Base-by-base conservation (phyloP, 2,888 invertebrate genomes). In the Phanerotoma sp. region DNA sequence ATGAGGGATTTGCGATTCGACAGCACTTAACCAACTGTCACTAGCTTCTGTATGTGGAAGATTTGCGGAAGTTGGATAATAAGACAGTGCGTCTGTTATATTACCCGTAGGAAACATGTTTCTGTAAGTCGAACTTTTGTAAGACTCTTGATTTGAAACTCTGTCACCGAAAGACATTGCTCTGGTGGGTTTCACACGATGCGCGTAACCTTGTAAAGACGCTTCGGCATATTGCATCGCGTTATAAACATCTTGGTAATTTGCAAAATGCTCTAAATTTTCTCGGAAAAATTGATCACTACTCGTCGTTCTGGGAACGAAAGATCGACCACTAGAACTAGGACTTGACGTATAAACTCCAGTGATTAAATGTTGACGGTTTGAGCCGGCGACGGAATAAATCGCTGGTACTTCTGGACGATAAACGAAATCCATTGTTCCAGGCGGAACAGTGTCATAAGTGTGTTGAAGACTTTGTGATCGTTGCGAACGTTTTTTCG, bases 81-180 rank as follows among this genome's bases (percentile, higher is more conserved):
- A 92, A 1, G 88, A 88, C 6, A 92, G 78, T 11, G 90, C 89
- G 72, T 92, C 91, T 0, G 89, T 91, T 20, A 92, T 82, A 56
- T 79, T 75, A 4, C 87, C 85, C 2, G 86, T 83, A 35, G 88
- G 88, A 68, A 87, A 88, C 78, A 84, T 86, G 28, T 84, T 80
- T 52, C 87, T 81, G 68, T 86, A 84, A 76, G 84, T 81, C 2
- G 83, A 81, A 35, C 80, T 79, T 77, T 87, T 87, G 68, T 85
- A 86, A 13, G 79, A 80, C 49, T 88, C 87, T 66, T 87, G 79
- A 60, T 86, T 82, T 69, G 84, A 71, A 71, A 84, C 68, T 20
- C 81, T 79, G 60, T 86, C 85, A 52, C 78, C 80, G 51, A 67
- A 69, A 15, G 67, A 68, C 65, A 68, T 63, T 16, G 70, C 66